Percentiles rank a stretch among this genome's conserved stretches.
These are phyloP conservation scores for Himalopsyche japonica DNA, from an alignment of 2,888 invertebrate species.

Conservation along the genomic window DNA sequence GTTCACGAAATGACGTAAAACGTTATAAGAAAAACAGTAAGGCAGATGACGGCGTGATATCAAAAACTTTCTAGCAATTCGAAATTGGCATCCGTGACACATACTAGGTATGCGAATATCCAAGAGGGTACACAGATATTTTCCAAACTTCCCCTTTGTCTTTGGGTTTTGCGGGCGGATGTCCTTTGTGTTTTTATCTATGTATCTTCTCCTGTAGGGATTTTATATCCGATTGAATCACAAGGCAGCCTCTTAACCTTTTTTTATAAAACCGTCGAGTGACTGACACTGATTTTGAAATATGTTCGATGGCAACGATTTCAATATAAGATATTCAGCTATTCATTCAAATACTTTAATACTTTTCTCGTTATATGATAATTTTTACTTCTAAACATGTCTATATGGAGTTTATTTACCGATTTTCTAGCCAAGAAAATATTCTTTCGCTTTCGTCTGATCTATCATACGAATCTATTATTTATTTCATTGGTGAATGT, in stretches of 20 bases:
- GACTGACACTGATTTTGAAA: slow-evolving; percentile 1
- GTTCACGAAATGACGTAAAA: not conserved
- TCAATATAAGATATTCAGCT: not conserved
- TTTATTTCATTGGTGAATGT: too few species aligned
- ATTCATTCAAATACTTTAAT: not conserved
- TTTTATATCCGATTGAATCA: slow-evolving; percentile 12
- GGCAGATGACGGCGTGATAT: not conserved
- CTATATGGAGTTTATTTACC: too few species aligned
- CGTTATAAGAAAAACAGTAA: not conserved
- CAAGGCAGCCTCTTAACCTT: slow-evolving; percentile 16
- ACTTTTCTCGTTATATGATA: not conserved
- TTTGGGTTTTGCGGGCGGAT: not conserved
- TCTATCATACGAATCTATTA: too few species aligned
- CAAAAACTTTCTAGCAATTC: not conserved
- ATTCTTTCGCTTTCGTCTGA: too few species aligned
- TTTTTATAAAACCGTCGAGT: not conserved
- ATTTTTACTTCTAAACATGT: too few species aligned
- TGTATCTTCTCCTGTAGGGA: slow-evolving; percentile 6
- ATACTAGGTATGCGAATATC: not conserved
- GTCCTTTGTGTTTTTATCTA: slow-evolving; percentile 17
- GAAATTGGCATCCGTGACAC: not conserved
- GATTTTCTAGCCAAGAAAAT: too few species aligned
- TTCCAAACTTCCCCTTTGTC: not conserved
- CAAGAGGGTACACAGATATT: not conserved
- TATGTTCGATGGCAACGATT: not conserved